phyloP scores from a whole-genome alignment of 2,888 invertebrate genomes.

The Cephus pulcher region DNA sequence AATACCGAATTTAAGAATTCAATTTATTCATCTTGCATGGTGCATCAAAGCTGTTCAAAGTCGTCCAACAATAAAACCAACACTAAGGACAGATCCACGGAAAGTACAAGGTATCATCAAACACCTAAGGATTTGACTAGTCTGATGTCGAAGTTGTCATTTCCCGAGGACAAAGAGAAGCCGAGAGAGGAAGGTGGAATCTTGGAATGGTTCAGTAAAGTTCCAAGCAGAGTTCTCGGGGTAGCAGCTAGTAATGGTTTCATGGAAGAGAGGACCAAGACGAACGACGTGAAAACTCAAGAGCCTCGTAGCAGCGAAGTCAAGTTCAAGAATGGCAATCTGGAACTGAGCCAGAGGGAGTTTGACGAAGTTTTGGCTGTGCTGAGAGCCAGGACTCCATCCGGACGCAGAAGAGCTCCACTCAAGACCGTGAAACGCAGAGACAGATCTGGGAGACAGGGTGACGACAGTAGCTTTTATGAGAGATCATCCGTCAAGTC shows the following conservation, averaged over 20 bases:
- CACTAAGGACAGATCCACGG: slow-evolving; percentile 8
- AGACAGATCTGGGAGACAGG: slow-evolving; percentile 30
- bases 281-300: slow-evolving; percentile 28
- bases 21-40: slow-evolving; percentile 37
- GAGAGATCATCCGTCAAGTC: slow-evolving; percentile 33
- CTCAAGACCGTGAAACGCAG: slow-evolving; percentile 40
- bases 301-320: slow-evolving; percentile 37
- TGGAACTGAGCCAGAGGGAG: slow-evolving; percentile 64
- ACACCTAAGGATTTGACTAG: slow-evolving; percentile 29
- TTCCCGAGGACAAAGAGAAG: slow-evolving; percentile 48
- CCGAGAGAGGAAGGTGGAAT: slow-evolving; percentile 51
- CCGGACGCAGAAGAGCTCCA: slow-evolving; percentile 41
- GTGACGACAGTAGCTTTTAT: slow-evolving; percentile 59
- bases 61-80: slow-evolving; percentile 20
- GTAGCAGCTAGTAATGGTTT: slow-evolving; percentile 46
- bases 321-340: slow-evolving; percentile 59
- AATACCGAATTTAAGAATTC: slow-evolving; percentile 16
- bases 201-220: slow-evolving; percentile 55
- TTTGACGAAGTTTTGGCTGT: slow-evolving; percentile 66
- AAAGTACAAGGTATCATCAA: not conserved
- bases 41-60: slow-evolving; percentile 43
- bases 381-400: slow-evolving; percentile 57
- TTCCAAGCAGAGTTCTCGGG: slow-evolving; percentile 54
- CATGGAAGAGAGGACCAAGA: slow-evolving; percentile 39
- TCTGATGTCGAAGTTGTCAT: slow-evolving; percentile 52